phyloP scores from a whole-genome alignment of 2,113 vertebrate species.

The Petroica traversi region DNA sequence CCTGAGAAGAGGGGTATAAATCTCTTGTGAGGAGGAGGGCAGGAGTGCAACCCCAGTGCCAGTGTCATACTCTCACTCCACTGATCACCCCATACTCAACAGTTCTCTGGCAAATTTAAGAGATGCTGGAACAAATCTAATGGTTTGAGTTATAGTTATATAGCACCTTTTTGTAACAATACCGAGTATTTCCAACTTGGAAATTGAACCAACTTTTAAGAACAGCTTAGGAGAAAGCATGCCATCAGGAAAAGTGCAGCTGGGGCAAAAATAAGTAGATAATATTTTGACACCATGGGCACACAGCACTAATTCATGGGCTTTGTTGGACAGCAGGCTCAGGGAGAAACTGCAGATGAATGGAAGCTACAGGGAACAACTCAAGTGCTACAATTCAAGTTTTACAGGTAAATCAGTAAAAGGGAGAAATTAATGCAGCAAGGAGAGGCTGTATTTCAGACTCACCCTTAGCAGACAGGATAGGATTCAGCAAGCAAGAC shows the following conservation, averaged over 20 bases:
- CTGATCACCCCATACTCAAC: neutral
- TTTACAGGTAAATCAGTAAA: neutral
- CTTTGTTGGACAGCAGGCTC: neutral
- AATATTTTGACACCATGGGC: neutral
- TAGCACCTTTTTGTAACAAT: neutral
- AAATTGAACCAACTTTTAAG: neutral
- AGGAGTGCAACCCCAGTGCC: neutral
- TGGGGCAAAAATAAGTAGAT: neutral
- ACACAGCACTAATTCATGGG: neutral
- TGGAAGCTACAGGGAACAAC: neutral
- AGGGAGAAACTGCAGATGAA: neutral
- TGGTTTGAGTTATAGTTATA: neutral
- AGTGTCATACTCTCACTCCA: neutral
- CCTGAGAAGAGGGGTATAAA: neutral
- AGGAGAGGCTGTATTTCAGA: neutral
- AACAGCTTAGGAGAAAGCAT: fast-evolving
- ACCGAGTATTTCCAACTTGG: neutral
- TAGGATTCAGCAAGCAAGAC: neutral
- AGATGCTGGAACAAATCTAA: neutral
- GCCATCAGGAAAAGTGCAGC: neutral
- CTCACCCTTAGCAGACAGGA: neutral
- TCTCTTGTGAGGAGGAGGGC: neutral
- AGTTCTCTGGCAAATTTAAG: neutral
- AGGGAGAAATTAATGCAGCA: neutral
- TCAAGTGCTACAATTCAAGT: neutral